Evolutionary conservation across 2,888 invertebrate species (phyloP), one percentile per base, ranked within the genome.

Genomic region (Leptinotarsa peninsularis): DNA sequence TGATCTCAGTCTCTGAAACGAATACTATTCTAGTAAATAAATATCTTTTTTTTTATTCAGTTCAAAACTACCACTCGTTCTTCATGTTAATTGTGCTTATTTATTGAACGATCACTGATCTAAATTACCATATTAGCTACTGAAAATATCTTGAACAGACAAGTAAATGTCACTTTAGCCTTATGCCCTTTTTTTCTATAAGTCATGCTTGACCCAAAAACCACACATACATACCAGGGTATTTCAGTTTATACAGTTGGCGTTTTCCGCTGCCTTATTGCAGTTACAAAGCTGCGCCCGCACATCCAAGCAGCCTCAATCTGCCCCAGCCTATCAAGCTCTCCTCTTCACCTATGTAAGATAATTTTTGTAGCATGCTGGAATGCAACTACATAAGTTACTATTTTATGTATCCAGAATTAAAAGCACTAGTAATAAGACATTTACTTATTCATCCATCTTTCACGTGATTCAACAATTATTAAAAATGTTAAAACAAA

Each of bases 191-290:
- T 69, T 72, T 33, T 66, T 52, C 21, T 23, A 66, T 21, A 69
- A 43, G n/a, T 69, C 66, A 72, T 66, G 66, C 70, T 76, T 72
- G 54, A 52, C 49, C 54, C 33, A 33, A 33, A 18, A 56, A 21
- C 49, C 52, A 75, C 75, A 78, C 73, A 77, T 71, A 78, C 71
- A 73, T 74, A 81, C 83, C 82, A 80, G 85, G 84, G 83, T 86
- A 88, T 89, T 88, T 88, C 94, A 96, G 95, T 95, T 94, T 96
- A 93, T 95, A 95, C 93, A 95, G 95, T 94, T 95, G 95, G 95
- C 95, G 95, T 93, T 96, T 95, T 93, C 95, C 96, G 92, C 94
- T 96, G 93, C 95, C 95, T 93, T 95, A 96, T 95, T 95, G 95
- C 94, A 95, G 95, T 93, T 95, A 95, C 92, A 93, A 93, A 92